Conservation (phyloP, 2,888 invertebrate species). For the Ethmia dodecea region DNA sequence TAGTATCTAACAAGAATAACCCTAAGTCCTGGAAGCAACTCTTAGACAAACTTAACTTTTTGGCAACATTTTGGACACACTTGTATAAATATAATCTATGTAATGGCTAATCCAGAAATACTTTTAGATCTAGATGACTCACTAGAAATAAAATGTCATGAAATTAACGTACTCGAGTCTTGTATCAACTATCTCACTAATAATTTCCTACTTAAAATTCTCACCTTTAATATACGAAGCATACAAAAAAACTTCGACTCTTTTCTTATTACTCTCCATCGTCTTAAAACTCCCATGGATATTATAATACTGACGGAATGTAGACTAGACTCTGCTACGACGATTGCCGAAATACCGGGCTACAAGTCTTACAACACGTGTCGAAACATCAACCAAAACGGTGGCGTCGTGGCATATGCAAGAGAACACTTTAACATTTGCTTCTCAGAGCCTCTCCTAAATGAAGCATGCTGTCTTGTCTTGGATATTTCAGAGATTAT, state of each 20-base stretch:
- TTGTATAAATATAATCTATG: too few species aligned
- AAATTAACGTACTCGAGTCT: too few species aligned
- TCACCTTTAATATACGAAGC: neutral
- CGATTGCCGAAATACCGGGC: neutral
- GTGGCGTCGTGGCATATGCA: constrained; percentile 4
- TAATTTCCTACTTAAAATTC: too few species aligned
- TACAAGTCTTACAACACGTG: neutral
- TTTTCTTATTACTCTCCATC: neutral
- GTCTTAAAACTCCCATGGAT: neutral
- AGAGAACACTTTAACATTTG: neutral
- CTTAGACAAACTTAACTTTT: too few species aligned
- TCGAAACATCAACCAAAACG: constrained; percentile 4
- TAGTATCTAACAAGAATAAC: too few species aligned
- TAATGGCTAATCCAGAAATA: too few species aligned
- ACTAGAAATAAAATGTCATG: too few species aligned
- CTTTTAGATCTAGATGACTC: too few species aligned
- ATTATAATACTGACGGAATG: neutral
- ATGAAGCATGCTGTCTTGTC: constrained; percentile 1
- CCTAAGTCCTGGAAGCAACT: too few species aligned
- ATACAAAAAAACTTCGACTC: neutral
- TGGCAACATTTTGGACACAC: too few species aligned
- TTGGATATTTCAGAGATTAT: neutral
- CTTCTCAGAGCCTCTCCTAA: neutral
- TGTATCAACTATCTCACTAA: too few species aligned
- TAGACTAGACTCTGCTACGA: neutral